Evolutionary conservation across 2,888 invertebrate species (phyloP), one percentile per base, ranked within the genome.

Genomic region (Asteroscopus sphinx): DNA sequence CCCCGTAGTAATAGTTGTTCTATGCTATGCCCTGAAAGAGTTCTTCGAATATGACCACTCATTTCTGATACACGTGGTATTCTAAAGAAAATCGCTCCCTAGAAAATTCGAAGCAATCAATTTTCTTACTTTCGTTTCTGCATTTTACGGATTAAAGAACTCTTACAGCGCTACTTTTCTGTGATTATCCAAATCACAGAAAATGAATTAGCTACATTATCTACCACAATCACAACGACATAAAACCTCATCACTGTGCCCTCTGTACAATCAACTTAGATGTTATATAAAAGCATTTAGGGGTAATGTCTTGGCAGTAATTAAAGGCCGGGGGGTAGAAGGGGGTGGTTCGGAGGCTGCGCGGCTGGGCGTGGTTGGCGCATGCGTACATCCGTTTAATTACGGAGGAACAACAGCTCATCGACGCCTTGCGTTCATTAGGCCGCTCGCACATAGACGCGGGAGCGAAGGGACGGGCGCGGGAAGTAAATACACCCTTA

Each of bases 251-350:
- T 71, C 42, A 47, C 36, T 32, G 36, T 46, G 26, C 60, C 45
- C 45, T 21, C 46, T 12, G 28, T 15, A 62, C 59, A 76, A 72
- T 71, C 66, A 71, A 63, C 58, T 56, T 57, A 72, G 57, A 70
- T 55, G 80, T 76, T 85, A 90, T 86, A 89, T 89, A 88, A 80
- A 82, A 83, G 85, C 83, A 89, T 91, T 89, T 90, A 87, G 90
- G 92, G 92, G 83, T 93, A 92, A 93, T 92, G 92, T 93, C 89
- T 90, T 86, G 91, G 88, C 89, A 89, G 92, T 92, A 92, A 92
- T 93, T 93, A 93, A 90, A 86, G 73, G 73, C 85, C 77, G 77
- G 76, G 79, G 73, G 74, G 65, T 78, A 80, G 74, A 58, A 70
- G 63, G 68, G 76, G 77, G 77, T 48, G 66, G 57, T 25, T 73